These are phyloP conservation scores for Aurelia coerulea DNA, from an alignment of 30 jellyfish, hydroid and myxozoan genomes.

Conservation along the genomic window DNA sequence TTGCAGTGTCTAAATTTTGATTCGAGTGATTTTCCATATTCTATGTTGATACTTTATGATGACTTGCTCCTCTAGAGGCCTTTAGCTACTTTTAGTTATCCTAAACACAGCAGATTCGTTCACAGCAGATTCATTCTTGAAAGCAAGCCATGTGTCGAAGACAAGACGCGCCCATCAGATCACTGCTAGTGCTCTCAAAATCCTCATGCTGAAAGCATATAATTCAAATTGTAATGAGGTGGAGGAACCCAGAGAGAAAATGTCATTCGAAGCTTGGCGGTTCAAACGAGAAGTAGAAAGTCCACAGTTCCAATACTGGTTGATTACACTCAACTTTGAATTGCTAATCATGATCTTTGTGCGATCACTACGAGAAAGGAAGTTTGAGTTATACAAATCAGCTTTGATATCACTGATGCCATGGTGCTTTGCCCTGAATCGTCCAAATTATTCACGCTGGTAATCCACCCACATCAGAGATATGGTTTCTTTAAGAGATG, in stretches of 20 bases:
- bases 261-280: not conserved
- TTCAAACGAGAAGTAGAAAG: not conserved
- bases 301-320: conserved; percentile 4
- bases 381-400: too few species aligned
- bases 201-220: too few species aligned
- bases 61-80: not conserved
- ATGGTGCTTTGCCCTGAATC: too few species aligned
- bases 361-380: too few species aligned
- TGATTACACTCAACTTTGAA: not conserved
- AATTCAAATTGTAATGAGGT: not conserved
- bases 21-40: not conserved
- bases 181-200: too few species aligned
- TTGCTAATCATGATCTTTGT: not conserved
- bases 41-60: not conserved
- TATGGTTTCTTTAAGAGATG: not conserved
- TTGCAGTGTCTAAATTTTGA: not conserved
- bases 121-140: too few species aligned
- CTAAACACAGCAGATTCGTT: not conserved
- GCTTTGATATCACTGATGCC: too few species aligned
- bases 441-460: too few species aligned
- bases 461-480: not conserved
- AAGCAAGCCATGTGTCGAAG: too few species aligned
- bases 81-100: not conserved
- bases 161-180: too few species aligned
- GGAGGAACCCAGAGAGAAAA: not conserved